Evolutionary conservation across 2,888 invertebrate genomes (phyloP).

Genomic region (Eumerus sabulonum): DNA sequence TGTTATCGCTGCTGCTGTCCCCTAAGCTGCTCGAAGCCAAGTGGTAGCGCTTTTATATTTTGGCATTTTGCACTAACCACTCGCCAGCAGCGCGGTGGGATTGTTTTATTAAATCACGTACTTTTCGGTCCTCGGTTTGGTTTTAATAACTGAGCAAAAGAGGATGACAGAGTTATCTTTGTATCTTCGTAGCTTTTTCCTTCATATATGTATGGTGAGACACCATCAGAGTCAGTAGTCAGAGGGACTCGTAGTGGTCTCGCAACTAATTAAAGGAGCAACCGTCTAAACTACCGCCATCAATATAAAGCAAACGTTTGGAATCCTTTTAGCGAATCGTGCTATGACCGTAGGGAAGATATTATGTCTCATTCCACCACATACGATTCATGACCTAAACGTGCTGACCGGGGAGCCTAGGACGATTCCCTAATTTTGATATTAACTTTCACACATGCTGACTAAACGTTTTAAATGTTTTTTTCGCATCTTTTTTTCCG

Average conservation of each 20-base stretch:
- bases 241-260: constrained; percentile 1
- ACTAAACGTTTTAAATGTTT: too few relatives aligned
- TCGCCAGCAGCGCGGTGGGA: background rate
- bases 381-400: constrained; percentile 13
- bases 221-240: too few relatives aligned
- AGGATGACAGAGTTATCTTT: too few relatives aligned
- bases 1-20: background rate
- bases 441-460: constrained; percentile 29
- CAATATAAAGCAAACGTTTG: constrained; percentile 27
- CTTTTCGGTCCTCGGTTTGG: background rate
- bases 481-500: too few relatives aligned
- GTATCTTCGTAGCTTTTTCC: too few relatives aligned
- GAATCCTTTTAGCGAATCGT: constrained; percentile 25
- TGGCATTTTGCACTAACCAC: constrained; percentile 13
- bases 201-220: too few relatives aligned
- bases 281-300: constrained; percentile 53
- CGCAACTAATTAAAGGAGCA: constrained; percentile 53
- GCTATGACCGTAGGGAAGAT: constrained; percentile 28
- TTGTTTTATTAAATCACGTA: constrained; percentile 33
- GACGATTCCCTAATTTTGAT: background rate
- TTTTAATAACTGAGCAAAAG: too few relatives aligned
- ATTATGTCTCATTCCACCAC: background rate
- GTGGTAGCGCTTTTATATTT: background rate
- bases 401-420: background rate
- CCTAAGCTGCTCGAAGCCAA: too few relatives aligned